Evolutionary conservation across 1,140 invertebrate species (phyloP), one percentile per base, ranked within the genome.

Genomic region (Probaryconus sp.): DNA sequence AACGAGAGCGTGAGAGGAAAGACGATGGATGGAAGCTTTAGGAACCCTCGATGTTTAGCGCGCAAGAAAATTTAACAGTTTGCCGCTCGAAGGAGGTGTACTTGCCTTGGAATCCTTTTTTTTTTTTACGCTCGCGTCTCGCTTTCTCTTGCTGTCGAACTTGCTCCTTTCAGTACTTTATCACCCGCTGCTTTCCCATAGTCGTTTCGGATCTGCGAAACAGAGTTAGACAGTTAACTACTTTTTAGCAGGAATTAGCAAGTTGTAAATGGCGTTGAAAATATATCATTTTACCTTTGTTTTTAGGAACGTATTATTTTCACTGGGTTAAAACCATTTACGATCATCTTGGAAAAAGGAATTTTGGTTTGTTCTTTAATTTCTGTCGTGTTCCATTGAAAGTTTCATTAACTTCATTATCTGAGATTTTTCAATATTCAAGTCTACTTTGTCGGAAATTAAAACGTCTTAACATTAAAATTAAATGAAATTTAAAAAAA

Each of bases 121-220:
- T 76, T 68, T 60, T 53, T 77, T 79, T 73, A 40, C 50, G 17
- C 18, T 28, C 17, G 7, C 20, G 21, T 21, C 20, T 37, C 18
- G 33, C 47, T 65, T 42, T 38, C 33, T 31, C 51, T 14, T 33
- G 58, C 58, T 71, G 58, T 65, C 69, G 61, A 78, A 78, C 56
- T 77, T 74, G 58, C 42, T 61, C 35, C 38, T 20, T 17, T 40
- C 40, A 68, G 51, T 61, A 75, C 79, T 75, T 73, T 65, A 80
- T 80, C 79, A 80, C 64, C 68, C 72, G 76, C 68, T 69, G 48
- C 24, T 74, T 78, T 80, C 76, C 71, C 79, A 78, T 73, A 69
- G 65, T 50, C 40, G 50, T 63, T 70, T 35, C 6, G 20, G 16
- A 56, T 50, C 60, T 53, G 35, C 55, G 60, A 28, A 67, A 64